phyloP scores from a whole-genome alignment of 2,888 invertebrate species.

The Chymomyza amoena region DNA sequence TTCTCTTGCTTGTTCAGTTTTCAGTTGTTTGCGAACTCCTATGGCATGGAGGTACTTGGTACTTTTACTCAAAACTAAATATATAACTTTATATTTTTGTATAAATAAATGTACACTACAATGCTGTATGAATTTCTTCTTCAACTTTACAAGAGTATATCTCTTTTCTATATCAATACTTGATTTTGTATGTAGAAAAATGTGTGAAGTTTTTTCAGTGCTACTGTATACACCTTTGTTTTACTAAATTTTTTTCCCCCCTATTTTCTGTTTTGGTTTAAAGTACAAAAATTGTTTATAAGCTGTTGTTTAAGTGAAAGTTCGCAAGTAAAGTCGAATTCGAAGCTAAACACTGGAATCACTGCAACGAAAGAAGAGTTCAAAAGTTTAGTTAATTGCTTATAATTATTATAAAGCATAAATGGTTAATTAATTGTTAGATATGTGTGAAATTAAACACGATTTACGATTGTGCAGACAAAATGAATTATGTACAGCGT shows the following conservation, averaged over 20 bases:
- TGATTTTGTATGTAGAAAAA: conserved; percentile 36
- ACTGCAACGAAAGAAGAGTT: conserved; percentile 43
- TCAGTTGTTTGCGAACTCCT: conserved; percentile 34
- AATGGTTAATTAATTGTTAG: background rate
- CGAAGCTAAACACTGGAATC: conserved; percentile 66
- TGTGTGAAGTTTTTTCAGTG: conserved; percentile 32
- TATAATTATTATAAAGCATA: background rate
- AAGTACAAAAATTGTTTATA: conserved; percentile 2
- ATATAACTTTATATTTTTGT: conserved; percentile 3
- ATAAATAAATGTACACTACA: conserved; percentile 14
- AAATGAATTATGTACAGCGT: background rate
- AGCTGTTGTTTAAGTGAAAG: conserved; percentile 46
- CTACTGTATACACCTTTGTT: conserved; percentile 19
- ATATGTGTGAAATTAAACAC: background rate
- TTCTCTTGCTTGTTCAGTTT: conserved; percentile 30
- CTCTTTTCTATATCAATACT: conserved; percentile 28
- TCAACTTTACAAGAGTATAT: conserved; percentile 17
- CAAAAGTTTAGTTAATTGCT: background rate
- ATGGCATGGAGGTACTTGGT: conserved; percentile 20
- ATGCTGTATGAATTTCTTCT: background rate
- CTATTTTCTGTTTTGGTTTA: conserved; percentile 1
- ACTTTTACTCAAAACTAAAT: conserved; percentile 5
- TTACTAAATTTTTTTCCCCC: background rate
- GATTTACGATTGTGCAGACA: background rate
- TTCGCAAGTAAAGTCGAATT: conserved; percentile 59